phyloP scores from a whole-genome alignment of 2,888 invertebrate species.

The Eilema caniola region DNA sequence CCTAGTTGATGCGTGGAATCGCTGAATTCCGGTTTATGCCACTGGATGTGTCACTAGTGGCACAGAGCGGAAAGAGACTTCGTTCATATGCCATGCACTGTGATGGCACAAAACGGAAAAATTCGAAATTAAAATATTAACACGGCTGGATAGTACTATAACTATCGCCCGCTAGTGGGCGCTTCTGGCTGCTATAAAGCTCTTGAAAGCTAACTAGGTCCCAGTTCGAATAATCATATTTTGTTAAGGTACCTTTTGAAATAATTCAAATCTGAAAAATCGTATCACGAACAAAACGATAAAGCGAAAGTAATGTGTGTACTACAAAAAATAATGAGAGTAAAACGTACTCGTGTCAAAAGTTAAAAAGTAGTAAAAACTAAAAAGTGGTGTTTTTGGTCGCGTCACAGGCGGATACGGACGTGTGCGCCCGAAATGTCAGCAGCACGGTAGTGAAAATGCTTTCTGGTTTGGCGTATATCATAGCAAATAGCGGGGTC shows the following conservation, averaged over 20 bases:
- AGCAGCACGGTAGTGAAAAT: slow-evolving; percentile 71
- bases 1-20: neutral
- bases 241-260: too few species aligned
- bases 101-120: too few species aligned
- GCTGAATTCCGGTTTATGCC: too few species aligned
- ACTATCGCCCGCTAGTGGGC: neutral
- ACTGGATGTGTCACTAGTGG: too few species aligned
- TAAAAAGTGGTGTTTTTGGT: slow-evolving; percentile 65
- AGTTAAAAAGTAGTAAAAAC: slow-evolving; percentile 51
- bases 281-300: neutral
- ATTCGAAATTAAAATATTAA: too few species aligned
- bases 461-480: slow-evolving; percentile 56
- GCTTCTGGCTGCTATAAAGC: neutral
- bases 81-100: too few species aligned
- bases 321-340: slow-evolving; percentile 47
- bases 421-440: slow-evolving; percentile 75
- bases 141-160: neutral
- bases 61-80: too few species aligned
- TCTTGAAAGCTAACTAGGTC: neutral
- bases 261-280: neutral
- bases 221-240: neutral
- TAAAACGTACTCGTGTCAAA: slow-evolving; percentile 52
- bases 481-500: slow-evolving; percentile 34
- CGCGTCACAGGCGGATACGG: slow-evolving; percentile 67
- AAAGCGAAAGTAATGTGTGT: neutral